phyloP scores from a whole-genome alignment of 2,888 invertebrate genomes.

The Cephus runcator region DNA sequence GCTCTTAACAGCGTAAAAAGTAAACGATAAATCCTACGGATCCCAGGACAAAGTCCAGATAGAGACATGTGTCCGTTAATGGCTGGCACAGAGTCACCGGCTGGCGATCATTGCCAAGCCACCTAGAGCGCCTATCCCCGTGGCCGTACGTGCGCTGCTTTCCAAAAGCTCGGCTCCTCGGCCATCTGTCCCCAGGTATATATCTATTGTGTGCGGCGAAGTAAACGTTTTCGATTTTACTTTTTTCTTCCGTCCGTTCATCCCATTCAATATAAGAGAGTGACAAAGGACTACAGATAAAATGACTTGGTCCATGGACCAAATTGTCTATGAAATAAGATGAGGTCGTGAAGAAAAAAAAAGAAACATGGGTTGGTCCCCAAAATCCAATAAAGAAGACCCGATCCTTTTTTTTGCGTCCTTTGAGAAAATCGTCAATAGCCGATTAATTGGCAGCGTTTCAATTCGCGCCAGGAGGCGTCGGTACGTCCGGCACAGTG shows the following conservation, averaged over 20 bases:
- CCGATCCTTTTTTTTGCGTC: not conserved
- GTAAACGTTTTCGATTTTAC: slow-evolving; percentile 43
- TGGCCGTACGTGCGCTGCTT: slow-evolving; percentile 59
- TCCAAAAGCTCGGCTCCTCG: slow-evolving; percentile 45
- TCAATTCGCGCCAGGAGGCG: slow-evolving; percentile 56
- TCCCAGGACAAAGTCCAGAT: slow-evolving; percentile 47
- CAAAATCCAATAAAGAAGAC: not conserved
- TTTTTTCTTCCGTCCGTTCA: slow-evolving; percentile 22
- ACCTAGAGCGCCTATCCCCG: slow-evolving; percentile 50
- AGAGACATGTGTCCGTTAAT: slow-evolving; percentile 64
- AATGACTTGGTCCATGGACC: not conserved
- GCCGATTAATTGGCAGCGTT: slow-evolving; percentile 61
- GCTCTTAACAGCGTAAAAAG: not conserved
- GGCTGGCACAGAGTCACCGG: slow-evolving; percentile 61
- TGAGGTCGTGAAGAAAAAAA: not conserved
- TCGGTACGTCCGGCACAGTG: not conserved
- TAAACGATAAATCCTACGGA: slow-evolving; percentile 18
- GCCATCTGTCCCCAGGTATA: slow-evolving; percentile 41
- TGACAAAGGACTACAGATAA: not conserved
- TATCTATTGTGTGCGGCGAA: slow-evolving; percentile 22
- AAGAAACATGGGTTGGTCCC: not conserved
- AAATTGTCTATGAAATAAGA: not conserved
- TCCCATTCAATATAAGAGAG: not conserved
- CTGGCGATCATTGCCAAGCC: slow-evolving; percentile 64
- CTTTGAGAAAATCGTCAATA: not conserved